Base-by-base conservation (phyloP, 2,113 vertebrate genomes). In the Alethe diademata region DNA sequence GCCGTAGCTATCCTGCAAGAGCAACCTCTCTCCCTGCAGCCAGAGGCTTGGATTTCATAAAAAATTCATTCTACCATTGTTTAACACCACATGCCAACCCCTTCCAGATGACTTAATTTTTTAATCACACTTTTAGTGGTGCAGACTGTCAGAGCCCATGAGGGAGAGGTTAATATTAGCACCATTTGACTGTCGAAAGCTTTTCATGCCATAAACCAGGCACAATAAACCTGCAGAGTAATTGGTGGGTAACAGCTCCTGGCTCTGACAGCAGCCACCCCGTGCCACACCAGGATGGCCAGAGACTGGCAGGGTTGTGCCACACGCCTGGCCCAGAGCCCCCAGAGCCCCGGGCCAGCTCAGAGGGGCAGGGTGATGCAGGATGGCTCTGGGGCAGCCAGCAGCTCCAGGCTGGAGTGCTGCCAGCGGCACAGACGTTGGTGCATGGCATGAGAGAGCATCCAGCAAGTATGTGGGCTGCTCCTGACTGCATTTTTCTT, bases 161-260 rank as follows among this genome's bases (percentile, higher is more conserved):
- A 40, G 97, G 97, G 97, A 97, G 92, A 91, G 19, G 97, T 98
- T 97, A 97, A 97, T 97, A 97, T 98, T 95, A 97, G 96, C 82
- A 36, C 78, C 94, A 90, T 96, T 98, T 97, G 97, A 97, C 96
- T 92, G 92, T 90, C 35, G 69, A 95, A 92, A 70, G 92, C 94
- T 93, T 95, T 96, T 93, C 90, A 83, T 93, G 70, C 87, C 62
- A 42, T 97, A 97, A 98, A 97, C 78, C 93, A 95, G 94, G 95
- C 96, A 74, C 97, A 92, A 97, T 98, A 97, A 97, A 94, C 51
- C 86, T 91, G 8, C 28, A 24, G 96, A 84, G 92, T 97, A 98
- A 98, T 95, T 96, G 97, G 94, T 72, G 64, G 88, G 88, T 96
- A 96, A 97, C 94, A 74, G 95, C 96, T 98, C 82, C 88, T 93